Percentiles rank a stretch among this genome's conserved stretches.
phyloP scores from a whole-genome alignment of 1,140 invertebrate species.

The Sinonovacula constricta region DNA sequence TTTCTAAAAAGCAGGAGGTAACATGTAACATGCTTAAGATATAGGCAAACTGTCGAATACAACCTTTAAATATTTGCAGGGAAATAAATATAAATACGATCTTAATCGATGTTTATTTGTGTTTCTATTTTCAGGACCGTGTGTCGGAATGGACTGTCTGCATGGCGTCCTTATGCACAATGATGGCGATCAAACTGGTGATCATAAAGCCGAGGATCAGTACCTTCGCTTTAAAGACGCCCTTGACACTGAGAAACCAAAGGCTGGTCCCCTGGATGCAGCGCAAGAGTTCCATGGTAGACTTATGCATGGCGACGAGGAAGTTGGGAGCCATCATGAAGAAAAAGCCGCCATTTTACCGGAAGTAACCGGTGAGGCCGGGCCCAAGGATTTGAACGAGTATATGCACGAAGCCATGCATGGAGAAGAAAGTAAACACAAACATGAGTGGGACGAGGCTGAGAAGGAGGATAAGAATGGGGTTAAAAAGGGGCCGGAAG shows the following conservation, averaged over 20 bases:
- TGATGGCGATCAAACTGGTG: slow-evolving; percentile 54
- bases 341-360: slow-evolving; percentile 44
- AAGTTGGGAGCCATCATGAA: slow-evolving; percentile 38
- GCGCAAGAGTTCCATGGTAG: slow-evolving; percentile 61
- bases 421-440: slow-evolving; percentile 49
- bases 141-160: slow-evolving; percentile 53
- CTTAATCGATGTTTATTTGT: neutral
- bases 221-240: slow-evolving; percentile 53
- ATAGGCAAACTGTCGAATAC: no score
- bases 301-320: slow-evolving; percentile 64
- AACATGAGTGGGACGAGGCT: slow-evolving; percentile 47
- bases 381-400: slow-evolving; percentile 51
- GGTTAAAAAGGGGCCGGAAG: slow-evolving; percentile 6
- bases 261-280: slow-evolving; percentile 56
- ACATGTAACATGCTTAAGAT: no score
- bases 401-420: slow-evolving; percentile 68
- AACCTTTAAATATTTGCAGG: no score
- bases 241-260: slow-evolving; percentile 39
- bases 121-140: slow-evolving; percentile 25
- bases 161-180: slow-evolving; percentile 69
- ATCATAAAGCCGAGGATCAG: slow-evolving; percentile 58
- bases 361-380: slow-evolving; percentile 14
- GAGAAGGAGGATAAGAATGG: neutral
- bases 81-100: no score
- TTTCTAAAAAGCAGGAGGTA: no score